Evolutionary conservation across 2,888 invertebrate species (phyloP), one percentile per base, ranked within the genome.

Genomic region (Dolomedes plantarius): DNA sequence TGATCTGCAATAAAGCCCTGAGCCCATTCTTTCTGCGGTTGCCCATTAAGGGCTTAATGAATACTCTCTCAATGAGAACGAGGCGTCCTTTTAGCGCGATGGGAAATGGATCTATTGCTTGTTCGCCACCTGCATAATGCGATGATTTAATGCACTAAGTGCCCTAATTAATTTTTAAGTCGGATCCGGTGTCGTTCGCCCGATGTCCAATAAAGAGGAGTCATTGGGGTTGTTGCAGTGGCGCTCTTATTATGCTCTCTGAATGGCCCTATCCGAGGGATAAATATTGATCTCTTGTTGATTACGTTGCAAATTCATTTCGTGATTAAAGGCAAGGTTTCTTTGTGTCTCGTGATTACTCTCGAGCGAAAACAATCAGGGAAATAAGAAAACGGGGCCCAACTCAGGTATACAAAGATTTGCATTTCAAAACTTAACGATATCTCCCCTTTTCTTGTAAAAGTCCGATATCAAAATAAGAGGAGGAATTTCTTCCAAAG

Each of bases 81-180:
- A 68, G 50, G 65, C 73, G 31, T 36, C 77, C 83, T 85, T 85
- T 85, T 85, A 85, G 67, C 73, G 39, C 71, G 39, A 32, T 62
- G 56, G 56, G 82, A 83, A 72, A 83, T 76, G 71, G 76, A 83
- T 83, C 64, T 76, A 67, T 68, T 32, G 75, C 28, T 82, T 82
- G 81, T 69, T 39, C 77, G 50, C 50, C 71, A 64, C 76, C 71
- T 77, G 77, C 77, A 77, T 85, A 85, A 85, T 85, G 77, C 11
- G 72, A 32, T 77, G 83, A 77, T 72, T 85, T 77, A 73, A 77
- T 73, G 31, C 71, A 36, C 28, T 46, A 50, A 50, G 62, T 19
- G 72, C 39, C 46, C 71, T 77, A 77, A 83, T 85, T 85, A 76
- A 77, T 85, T 85, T 85, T 85, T 85, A 77, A 85, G 67, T 67